Evolutionary conservation across 2,113 vertebrate genomes (phyloP).

Genomic region (Atrichornis clamosus): DNA sequence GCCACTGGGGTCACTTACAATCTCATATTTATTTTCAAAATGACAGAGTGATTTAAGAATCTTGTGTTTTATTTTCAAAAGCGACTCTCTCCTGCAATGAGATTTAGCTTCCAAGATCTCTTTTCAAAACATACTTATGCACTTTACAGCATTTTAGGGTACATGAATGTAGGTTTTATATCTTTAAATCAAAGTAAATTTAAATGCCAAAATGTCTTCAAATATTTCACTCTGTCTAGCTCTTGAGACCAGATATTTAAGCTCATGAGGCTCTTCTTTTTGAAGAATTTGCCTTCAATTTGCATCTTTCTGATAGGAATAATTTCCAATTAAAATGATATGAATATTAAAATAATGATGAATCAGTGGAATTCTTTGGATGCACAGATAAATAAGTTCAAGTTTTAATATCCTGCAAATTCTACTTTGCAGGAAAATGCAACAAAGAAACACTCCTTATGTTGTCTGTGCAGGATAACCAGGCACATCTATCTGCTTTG

Average conservation of each 20-base stretch:
- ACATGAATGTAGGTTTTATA: background rate
- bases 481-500: background rate
- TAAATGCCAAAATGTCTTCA: background rate
- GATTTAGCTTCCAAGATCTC: background rate
- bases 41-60: slow-evolving; percentile 35
- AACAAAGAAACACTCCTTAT: background rate
- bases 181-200: background rate
- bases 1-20: background rate
- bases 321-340: background rate
- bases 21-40: slow-evolving; percentile 33
- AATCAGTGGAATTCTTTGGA: background rate
- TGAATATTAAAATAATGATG: background rate
- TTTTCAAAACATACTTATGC: background rate
- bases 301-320: background rate
- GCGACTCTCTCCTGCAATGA: background rate
- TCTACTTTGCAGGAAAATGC: background rate
- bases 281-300: background rate
- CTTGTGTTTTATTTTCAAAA: slow-evolving; percentile 18
- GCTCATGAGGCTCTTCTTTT: background rate
- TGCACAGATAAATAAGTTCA: background rate
- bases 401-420: background rate
- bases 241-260: background rate
- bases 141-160: background rate
- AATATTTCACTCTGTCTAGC: background rate
- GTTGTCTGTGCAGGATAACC: background rate